Conservation (phyloP, 2,113 vertebrate genomes). For the Ailurus styani region DNA sequence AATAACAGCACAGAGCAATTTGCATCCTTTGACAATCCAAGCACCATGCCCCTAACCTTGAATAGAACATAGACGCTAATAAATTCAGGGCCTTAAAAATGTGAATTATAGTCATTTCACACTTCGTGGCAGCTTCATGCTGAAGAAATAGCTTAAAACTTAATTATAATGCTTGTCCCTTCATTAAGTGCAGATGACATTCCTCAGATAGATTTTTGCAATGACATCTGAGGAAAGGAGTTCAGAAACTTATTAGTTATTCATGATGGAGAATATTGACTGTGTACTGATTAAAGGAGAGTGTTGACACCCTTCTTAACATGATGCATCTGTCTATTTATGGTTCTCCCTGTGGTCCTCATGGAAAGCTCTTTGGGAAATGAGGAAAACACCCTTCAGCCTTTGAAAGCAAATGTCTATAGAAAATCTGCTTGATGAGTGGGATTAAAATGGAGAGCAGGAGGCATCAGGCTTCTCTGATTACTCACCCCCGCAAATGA, state of each 20-base stretch:
- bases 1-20: conserved; percentile 50
- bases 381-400: conserved; percentile 50
- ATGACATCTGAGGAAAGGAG: conserved; percentile 78
- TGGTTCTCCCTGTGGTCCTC: conserved; percentile 53
- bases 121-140: conserved; percentile 72
- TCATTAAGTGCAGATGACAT: conserved; percentile 77
- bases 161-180: conserved; percentile 81
- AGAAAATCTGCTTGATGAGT: conserved; percentile 16
- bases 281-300: conserved; percentile 69
- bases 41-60: conserved; percentile 69
- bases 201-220: conserved; percentile 75
- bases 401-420: conserved; percentile 26
- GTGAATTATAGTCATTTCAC: conserved; percentile 81
- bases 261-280: conserved; percentile 75
- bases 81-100: conserved; percentile 80
- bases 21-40: conserved; percentile 43
- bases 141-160: conserved; percentile 78
- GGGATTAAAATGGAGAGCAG: neutral
- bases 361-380: conserved; percentile 57
- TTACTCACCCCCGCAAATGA: neutral
- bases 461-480: neutral
- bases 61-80: conserved; percentile 80
- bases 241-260: conserved; percentile 78
- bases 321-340: conserved; percentile 56
- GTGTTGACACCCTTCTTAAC: conserved; percentile 50